Percentiles rank a stretch among this genome's conserved stretches.
Evolutionary conservation across 2,888 invertebrate species (phyloP).

Genomic region (Oligia strigilis): DNA sequence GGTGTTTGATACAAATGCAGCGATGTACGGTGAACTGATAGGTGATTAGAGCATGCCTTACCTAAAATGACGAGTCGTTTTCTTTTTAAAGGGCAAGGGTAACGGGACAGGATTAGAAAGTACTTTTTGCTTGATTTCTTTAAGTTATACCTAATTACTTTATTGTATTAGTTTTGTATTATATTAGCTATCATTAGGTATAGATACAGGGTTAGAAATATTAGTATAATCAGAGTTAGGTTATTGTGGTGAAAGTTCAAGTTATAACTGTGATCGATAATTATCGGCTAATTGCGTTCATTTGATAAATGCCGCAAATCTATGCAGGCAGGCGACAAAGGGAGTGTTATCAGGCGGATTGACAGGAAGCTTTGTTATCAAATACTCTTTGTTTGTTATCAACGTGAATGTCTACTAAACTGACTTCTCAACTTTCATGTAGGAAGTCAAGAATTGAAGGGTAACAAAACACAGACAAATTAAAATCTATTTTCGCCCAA

Average conservation of each 20-base stretch:
- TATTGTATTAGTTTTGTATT: background rate
- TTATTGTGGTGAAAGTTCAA: slow-evolving; percentile 39
- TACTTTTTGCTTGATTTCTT: slow-evolving; percentile 29
- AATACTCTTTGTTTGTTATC: background rate
- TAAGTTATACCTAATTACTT: slow-evolving; percentile 1
- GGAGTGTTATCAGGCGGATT: background rate
- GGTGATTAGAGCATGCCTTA: slow-evolving; percentile 41
- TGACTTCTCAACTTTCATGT: background rate
- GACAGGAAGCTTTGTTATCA: background rate
- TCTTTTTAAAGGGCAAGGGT: slow-evolving; percentile 44
- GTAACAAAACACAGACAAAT: background rate
- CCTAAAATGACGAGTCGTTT: slow-evolving; percentile 51
- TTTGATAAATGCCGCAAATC: slow-evolving; percentile 27
- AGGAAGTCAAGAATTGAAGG: background rate
- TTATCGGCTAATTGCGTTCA: slow-evolving; percentile 24
- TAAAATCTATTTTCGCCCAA: background rate
- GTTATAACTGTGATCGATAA: slow-evolving; percentile 9
- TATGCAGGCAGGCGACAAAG: background rate
- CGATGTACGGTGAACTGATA: slow-evolving; percentile 36
- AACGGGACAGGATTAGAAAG: slow-evolving; percentile 56
- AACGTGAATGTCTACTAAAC: background rate
- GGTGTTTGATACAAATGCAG: slow-evolving; percentile 28
- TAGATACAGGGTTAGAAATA: background rate
- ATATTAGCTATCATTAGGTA: background rate
- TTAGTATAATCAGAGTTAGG: background rate